Base-by-base conservation (phyloP, 2,113 vertebrate genomes). In the Craseonycteris thonglongyai region DNA sequence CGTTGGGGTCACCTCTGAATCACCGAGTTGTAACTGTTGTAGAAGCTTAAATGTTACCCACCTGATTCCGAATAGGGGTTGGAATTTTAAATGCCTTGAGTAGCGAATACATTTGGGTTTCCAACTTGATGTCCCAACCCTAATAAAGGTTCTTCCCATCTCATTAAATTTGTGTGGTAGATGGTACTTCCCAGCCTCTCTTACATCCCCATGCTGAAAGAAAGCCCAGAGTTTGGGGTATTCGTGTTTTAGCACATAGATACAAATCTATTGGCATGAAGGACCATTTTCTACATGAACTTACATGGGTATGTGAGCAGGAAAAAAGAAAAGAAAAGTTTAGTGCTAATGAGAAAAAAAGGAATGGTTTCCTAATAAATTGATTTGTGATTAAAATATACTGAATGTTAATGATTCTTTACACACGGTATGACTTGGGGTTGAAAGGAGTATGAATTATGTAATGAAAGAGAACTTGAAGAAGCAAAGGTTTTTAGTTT, bases 281-380 rank as follows among this genome's bases (percentile, higher is more conserved):
- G 83, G 30, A 81, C 87, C 90, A 49, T 95, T 95, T 96, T 85
- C 92, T 92, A 81, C 71, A 56, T 28, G 51, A 69, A 47, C n/a
- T 38, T 49, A 56, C 47, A 13, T 65, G 82, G 49, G 42, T 90
- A 68, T 80, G 88, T 75, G 90, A 75, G 18, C 10, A 1, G 12
- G 12, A 24, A 58, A 58, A 19, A 54, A 21, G 19, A n/a, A n/a
- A 42, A 45, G 66, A 91, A 45, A 35, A 30, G 61, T 51, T 69
- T 51, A 72, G 30, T 42, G 68, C 68, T 54, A 35, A 66, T 81
- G 18, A 28, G 28, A 26, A 72, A 42, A 35, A 75, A 51, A 42
- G 38, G 35, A 84, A 42, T 28, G 33, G 2, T 76, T 84, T 66
- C 45, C 30, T 89, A 88, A 95, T 96, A 95, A 88, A 69, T 54